These are phyloP conservation scores for Eptesicus fuscus DNA, from an alignment of 2,113 vertebrate species.

Conservation along the genomic window DNA sequence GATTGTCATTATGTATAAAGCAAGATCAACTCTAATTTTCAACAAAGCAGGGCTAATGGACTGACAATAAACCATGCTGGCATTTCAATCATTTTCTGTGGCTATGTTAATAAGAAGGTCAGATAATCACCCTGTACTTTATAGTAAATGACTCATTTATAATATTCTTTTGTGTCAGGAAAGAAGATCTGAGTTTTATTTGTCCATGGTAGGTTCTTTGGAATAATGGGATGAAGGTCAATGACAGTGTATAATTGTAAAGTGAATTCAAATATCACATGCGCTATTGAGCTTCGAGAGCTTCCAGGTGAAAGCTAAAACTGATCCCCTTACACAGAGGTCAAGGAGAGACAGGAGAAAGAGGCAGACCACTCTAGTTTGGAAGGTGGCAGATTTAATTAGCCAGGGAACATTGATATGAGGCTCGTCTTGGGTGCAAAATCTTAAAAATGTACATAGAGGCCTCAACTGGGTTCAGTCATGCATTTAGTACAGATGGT, in stretches of 20 bases:
- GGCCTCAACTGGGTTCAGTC: neutral
- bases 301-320: neutral
- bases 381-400: neutral
- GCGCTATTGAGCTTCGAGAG: neutral
- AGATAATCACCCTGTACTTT: neutral
- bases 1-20: neutral
- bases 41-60: neutral
- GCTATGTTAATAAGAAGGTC: neutral
- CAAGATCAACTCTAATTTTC: neutral
- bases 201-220: neutral
- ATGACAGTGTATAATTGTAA: neutral
- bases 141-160: neutral
- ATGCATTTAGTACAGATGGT: no score
- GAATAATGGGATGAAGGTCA: neutral
- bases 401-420: neutral
- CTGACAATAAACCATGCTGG: neutral
- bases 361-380: neutral
- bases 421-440: neutral
- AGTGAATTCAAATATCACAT: neutral
- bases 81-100: neutral
- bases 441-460: neutral
- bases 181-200: neutral
- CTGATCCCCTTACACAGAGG: neutral
- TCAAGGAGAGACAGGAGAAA: neutral
- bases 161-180: constrained; percentile 1